Conservation (phyloP, 2,888 invertebrate species). For the Acanthosepion esculentum region DNA sequence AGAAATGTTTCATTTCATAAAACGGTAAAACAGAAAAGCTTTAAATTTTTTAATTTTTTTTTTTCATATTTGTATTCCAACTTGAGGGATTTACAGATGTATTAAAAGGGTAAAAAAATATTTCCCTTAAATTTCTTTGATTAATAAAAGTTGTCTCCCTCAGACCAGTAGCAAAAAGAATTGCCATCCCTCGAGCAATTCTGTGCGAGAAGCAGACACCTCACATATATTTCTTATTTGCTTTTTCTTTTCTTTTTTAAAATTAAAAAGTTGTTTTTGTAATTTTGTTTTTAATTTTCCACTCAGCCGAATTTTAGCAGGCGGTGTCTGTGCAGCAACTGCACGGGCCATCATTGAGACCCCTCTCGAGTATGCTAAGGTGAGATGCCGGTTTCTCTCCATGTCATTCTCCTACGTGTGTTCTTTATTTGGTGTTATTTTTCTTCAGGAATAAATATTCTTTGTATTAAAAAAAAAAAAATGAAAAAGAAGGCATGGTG, state of each 20-base stretch:
- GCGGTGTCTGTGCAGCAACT: constrained; percentile 68
- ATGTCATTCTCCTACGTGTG: not conserved
- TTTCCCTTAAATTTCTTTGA: no score
- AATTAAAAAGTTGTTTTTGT: no score
- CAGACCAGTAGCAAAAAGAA: no score
- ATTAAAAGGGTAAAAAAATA: no score
- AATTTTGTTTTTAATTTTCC: not conserved
- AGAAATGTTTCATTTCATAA: no score
- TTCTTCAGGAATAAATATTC: not conserved
- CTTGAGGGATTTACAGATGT: no score
- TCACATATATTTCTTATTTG: not conserved
- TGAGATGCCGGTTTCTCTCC: constrained; percentile 51
- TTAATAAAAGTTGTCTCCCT: no score
- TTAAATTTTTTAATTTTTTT: no score
- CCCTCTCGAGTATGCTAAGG: constrained; percentile 73
- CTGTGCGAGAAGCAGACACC: not conserved
- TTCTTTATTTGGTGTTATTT: no score
- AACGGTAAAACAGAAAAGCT: no score
- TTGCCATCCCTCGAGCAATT: not conserved
- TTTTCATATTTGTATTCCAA: no score
- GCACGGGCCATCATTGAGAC: constrained; percentile 72
- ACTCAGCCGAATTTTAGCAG: constrained; percentile 69
- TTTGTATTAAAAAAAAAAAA: no score
- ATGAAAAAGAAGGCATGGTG: not conserved
- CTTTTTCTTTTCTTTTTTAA: not conserved